Percentiles rank a stretch among this genome's conserved stretches.
Evolutionary conservation across 2,888 invertebrate genomes (phyloP).

Genomic region (Tryphoninae sp.): DNA sequence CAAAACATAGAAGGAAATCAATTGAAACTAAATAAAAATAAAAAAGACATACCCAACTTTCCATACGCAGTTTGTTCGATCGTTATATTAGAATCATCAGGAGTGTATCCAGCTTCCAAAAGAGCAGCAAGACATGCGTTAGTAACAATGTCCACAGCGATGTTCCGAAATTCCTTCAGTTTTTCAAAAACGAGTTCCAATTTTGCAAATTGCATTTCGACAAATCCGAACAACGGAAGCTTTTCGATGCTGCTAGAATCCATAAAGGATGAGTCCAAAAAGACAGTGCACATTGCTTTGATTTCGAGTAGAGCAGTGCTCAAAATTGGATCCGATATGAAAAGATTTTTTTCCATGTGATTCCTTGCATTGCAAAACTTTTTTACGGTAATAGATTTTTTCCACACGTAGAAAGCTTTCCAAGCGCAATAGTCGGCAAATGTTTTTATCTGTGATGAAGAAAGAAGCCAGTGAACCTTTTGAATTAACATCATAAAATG

Average conservation of each 20-base stretch:
- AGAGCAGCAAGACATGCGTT: conserved; percentile 90
- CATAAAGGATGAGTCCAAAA: conserved; percentile 85
- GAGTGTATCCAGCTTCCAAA: conserved; percentile 89
- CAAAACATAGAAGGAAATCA: neutral
- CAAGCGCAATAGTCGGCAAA: conserved; percentile 87
- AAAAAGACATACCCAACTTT: conserved; percentile 69
- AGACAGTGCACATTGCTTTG: conserved; percentile 86
- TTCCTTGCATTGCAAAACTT: conserved; percentile 86
- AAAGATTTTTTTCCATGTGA: conserved; percentile 86
- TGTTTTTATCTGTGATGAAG: conserved; percentile 83
- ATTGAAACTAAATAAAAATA: neutral
- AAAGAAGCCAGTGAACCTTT: neutral
- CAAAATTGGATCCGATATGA: conserved; percentile 88
- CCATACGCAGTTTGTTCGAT: conserved; percentile 76
- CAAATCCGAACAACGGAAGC: conserved; percentile 86
- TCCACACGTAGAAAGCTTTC: conserved; percentile 93
- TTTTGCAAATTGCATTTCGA: conserved; percentile 83
- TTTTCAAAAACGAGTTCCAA: conserved; percentile 80
- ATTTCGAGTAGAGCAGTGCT: conserved; percentile 88
- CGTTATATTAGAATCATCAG: conserved; percentile 86
- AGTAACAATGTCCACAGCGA: conserved; percentile 84
- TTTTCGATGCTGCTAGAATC: conserved; percentile 83
- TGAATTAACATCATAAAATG: conserved; percentile 22
- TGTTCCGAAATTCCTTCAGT: conserved; percentile 82
- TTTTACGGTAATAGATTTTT: conserved; percentile 87